These are phyloP conservation scores for Volucella zonaria DNA, from an alignment of 2,888 invertebrate genomes.

Conservation along the genomic window DNA sequence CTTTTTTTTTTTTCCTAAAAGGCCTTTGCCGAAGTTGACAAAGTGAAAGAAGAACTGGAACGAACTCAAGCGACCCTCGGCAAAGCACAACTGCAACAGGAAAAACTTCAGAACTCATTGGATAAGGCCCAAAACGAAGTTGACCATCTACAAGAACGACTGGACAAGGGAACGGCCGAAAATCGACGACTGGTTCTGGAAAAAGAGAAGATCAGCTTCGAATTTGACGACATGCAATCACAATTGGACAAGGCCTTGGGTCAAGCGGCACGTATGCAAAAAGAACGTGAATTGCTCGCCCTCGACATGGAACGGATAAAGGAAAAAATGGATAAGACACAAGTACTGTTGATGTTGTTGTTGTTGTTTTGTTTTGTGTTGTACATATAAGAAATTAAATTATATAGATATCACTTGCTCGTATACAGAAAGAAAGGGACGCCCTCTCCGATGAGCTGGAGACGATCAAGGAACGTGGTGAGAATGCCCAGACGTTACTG, in stretches of 20 bases:
- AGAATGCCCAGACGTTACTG: conserved; percentile 91
- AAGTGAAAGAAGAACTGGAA: conserved; percentile 93
- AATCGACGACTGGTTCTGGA: conserved; percentile 90
- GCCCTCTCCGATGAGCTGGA: conserved; percentile 91
- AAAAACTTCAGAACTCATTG: conserved; percentile 93
- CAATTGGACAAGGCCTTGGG: conserved; percentile 95
- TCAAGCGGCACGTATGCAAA: conserved; percentile 93
- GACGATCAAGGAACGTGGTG: conserved; percentile 91
- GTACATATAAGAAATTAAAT: conserved; percentile 75
- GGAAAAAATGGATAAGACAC: conserved; percentile 94
- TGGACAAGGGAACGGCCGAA: conserved; percentile 92
- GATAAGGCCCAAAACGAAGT: conserved; percentile 95
- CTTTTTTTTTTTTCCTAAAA: conserved; percentile 46
- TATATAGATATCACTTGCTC: conserved; percentile 88
- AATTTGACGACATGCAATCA: conserved; percentile 94
- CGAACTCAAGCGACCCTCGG: conserved; percentile 94
- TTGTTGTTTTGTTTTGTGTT: conserved; percentile 76
- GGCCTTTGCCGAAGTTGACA: conserved; percentile 92
- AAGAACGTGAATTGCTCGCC: conserved; percentile 93
- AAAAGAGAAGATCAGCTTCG: conserved; percentile 94
- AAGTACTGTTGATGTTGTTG: conserved; percentile 84
- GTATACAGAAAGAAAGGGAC: conserved; percentile 95
- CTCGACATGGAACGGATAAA: conserved; percentile 92
- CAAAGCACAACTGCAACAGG: conserved; percentile 95
- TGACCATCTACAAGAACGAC: conserved; percentile 93